Evolutionary conservation across 2,888 invertebrate genomes (phyloP), one percentile per base, ranked within the genome.

Genomic region (Dynastes maya): DNA sequence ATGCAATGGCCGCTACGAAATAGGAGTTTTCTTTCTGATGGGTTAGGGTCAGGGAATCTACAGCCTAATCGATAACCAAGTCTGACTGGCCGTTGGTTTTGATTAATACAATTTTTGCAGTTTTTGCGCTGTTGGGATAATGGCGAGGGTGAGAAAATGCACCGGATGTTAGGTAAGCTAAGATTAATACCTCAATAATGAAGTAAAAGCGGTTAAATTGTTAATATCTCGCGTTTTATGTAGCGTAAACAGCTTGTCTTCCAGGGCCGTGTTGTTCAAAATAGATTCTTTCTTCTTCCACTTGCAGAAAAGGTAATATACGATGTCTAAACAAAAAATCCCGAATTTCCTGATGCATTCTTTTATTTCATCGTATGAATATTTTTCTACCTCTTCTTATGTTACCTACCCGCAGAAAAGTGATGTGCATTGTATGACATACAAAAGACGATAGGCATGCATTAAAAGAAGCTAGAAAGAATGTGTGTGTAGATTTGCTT

Each of bases 31-130:
- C 22, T 37, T 67, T 45, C 65, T 16, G 40, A 67, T 40, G 40
- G 32, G 71, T 71, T 71, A 71, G 70, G 70, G 71, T 71, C 58
- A 71, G 55, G 55, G 71, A 16, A 58, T 55, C 22, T 67, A 22
- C 40, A 16, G 40, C 40, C 16, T 71, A 55, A 71, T 71, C 71
- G 53, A 71, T 71, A 71, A 55, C 45, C 45, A 55, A 32, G 37
- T 9, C 55, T 29, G 53, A 55, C 55, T 71, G 71, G 55, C 53
- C 53, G 55, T 71, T 55, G 71, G 37, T 6, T 71, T 71, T 55
- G 71, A 71, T 71, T 71, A 58, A 71, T 71, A 53, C 71, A 71
- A 53, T 71, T 55, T 37, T 71, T 45, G 45, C 51, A 29, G 27
- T 68, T 45, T 68, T 45, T 49, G 37, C 37, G n/a, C 63, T 29